A percentile compares a stretch with the other conserved stretches of the same genome.
These are phyloP conservation scores for Acanthosoma haemorrhoidale DNA, from an alignment of 2,888 invertebrate genomes.

Conservation along the genomic window DNA sequence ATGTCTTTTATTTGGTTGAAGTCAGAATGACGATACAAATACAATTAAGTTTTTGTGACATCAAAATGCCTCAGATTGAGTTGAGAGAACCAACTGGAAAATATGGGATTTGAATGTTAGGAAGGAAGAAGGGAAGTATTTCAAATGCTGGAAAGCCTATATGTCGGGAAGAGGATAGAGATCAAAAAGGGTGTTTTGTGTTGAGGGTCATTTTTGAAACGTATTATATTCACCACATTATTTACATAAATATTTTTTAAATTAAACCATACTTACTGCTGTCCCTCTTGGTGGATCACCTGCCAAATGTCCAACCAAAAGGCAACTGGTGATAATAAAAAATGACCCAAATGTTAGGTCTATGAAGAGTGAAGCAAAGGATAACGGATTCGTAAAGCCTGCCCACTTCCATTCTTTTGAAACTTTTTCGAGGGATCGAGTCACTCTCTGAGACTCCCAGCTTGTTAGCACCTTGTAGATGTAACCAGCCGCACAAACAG, in stretches of 20 bases:
- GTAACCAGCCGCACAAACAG: conserved; percentile 61
- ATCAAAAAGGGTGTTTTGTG: no score
- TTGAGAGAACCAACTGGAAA: no score
- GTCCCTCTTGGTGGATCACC: conserved; percentile 53
- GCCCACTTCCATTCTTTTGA: conserved; percentile 70
- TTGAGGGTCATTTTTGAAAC: background rate
- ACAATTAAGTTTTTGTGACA: no score
- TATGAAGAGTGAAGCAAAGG: conserved; percentile 61
- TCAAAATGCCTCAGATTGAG: no score
- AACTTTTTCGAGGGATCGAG: conserved; percentile 62
- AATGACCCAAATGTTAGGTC: conserved; percentile 65
- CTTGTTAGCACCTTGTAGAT: conserved; percentile 65
- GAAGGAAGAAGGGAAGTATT: no score
- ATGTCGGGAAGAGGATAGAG: no score
- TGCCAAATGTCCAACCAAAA: conserved; percentile 59
- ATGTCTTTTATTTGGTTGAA: no score
- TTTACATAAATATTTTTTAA: background rate
- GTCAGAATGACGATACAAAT: no score
- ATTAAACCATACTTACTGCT: background rate
- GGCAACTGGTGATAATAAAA: conserved; percentile 62
- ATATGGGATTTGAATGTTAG: no score
- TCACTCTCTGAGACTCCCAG: conserved; percentile 63
- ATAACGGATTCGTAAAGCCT: conserved; percentile 68
- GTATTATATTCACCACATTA: background rate
- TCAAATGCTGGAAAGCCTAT: no score